Evolutionary conservation across 2,797 vertebrate genomes (phyloP).

Genomic region (Sebastes taczanowskii): DNA sequence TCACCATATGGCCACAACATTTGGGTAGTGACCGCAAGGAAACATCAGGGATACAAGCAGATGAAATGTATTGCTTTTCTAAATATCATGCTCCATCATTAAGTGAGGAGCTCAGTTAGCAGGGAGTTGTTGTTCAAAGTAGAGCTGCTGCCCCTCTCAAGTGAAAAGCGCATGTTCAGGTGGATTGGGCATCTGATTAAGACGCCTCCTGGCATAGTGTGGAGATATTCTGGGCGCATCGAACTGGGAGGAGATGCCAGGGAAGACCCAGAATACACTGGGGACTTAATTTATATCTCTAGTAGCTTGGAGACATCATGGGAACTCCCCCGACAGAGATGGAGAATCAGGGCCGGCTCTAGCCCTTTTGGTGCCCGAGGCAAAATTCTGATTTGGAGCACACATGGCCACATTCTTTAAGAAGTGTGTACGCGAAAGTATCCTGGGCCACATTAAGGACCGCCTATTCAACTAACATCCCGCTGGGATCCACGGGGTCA

Average conservation of each 20-base stretch:
- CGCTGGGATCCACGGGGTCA: no score
- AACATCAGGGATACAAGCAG: neutral
- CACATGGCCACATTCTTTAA: no score
- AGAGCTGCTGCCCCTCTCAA: neutral
- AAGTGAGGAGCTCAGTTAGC: neutral
- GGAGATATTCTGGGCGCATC: neutral
- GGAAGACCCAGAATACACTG: neutral
- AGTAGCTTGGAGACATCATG: neutral
- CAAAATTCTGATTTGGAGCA: no score
- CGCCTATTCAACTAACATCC: no score
- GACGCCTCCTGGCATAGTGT: neutral
- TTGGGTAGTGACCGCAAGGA: neutral
- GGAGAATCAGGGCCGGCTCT: neutral
- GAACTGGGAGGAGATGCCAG: neutral
- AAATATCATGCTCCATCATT: neutral
- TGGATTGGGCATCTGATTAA: neutral
- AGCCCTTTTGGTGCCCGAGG: no score
- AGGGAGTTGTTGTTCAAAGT: neutral
- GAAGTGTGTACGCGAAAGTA: no score
- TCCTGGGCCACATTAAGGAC: no score
- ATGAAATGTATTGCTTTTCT: neutral
- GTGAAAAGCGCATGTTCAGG: neutral
- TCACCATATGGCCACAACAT: constrained; percentile 2
- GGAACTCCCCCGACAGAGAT: neutral
- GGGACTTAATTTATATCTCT: neutral